Conservation (phyloP, 2,797 vertebrate genomes). For the Gymnodraco acuticeps region DNA sequence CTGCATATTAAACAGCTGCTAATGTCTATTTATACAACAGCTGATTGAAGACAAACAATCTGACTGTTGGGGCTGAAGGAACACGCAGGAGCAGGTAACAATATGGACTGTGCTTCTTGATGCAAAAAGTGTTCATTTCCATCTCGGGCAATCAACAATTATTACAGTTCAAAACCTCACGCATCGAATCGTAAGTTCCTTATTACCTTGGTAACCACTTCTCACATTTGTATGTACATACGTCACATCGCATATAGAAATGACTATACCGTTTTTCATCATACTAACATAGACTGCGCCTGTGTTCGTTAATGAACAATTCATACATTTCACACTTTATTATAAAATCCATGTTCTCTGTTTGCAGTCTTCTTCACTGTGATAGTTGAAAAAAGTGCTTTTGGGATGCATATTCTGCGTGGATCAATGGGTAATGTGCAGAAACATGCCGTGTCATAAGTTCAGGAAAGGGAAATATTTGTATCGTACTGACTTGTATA, state of each 20-base stretch:
- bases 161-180: background rate
- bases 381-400: background rate
- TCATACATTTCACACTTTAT: background rate
- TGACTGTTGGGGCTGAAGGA: slow-evolving; percentile 1
- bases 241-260: background rate
- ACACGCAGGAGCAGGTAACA: slow-evolving; percentile 15
- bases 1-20: slow-evolving; percentile 62
- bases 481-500: background rate
- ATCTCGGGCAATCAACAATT: background rate
- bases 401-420: background rate
- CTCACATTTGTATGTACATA: background rate
- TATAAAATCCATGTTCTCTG: background rate
- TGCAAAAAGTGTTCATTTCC: slow-evolving; percentile 10
- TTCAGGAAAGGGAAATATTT: background rate
- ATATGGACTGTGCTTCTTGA: slow-evolving; percentile 4
- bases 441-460: background rate
- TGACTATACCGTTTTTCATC: background rate
- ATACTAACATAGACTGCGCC: no score
- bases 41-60: slow-evolving; percentile 49
- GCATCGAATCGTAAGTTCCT: background rate
- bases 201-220: background rate
- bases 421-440: background rate
- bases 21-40: slow-evolving; percentile 49
- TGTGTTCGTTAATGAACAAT: slow-evolving; percentile 20
- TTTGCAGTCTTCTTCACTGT: background rate